A percentile compares a stretch with the other conserved stretches of the same genome.
These are phyloP conservation scores for Steinernema feltiae DNA, from an alignment of 1,140 invertebrate species.

Conservation along the genomic window DNA sequence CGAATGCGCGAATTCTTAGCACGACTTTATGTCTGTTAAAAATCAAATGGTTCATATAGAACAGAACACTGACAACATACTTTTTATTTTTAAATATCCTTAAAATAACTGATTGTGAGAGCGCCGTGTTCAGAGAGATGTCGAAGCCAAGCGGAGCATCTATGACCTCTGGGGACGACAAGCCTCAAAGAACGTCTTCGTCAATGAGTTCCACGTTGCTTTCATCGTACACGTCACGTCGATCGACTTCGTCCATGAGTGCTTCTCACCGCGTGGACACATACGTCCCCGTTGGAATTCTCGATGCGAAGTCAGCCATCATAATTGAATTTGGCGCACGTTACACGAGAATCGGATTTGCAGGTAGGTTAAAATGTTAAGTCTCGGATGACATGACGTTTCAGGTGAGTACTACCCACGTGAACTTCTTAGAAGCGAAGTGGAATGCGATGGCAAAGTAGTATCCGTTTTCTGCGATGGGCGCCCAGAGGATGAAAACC, in stretches of 20 bases:
- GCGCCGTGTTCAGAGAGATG: too few relatives aligned
- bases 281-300: background rate
- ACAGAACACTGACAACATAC: too few relatives aligned
- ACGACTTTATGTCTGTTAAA: too few relatives aligned
- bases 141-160: too few relatives aligned
- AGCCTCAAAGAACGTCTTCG: background rate
- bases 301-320: slow-evolving; percentile 28
- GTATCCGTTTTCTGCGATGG: slow-evolving; percentile 6
- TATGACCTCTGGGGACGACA: background rate
- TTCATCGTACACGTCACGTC: background rate
- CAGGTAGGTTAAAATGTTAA: too few relatives aligned
- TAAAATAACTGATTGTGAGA: too few relatives aligned
- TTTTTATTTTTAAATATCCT: too few relatives aligned
- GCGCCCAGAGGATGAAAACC: slow-evolving; percentile 27
- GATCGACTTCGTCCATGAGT: background rate
- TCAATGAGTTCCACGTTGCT: background rate
- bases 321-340: slow-evolving; percentile 41
- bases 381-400: too few relatives aligned
- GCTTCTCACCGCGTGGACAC: background rate
- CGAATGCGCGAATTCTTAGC: too few relatives aligned
- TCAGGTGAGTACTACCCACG: slow-evolving; percentile 29
- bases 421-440: slow-evolving; percentile 33
- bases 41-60: too few relatives aligned
- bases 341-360: slow-evolving; percentile 35
- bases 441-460: slow-evolving; percentile 25